Percentiles rank a stretch among this genome's conserved stretches.
These are phyloP conservation scores for Aphelocoma californica DNA, from an alignment of 2,797 vertebrate species.

Conservation along the genomic window DNA sequence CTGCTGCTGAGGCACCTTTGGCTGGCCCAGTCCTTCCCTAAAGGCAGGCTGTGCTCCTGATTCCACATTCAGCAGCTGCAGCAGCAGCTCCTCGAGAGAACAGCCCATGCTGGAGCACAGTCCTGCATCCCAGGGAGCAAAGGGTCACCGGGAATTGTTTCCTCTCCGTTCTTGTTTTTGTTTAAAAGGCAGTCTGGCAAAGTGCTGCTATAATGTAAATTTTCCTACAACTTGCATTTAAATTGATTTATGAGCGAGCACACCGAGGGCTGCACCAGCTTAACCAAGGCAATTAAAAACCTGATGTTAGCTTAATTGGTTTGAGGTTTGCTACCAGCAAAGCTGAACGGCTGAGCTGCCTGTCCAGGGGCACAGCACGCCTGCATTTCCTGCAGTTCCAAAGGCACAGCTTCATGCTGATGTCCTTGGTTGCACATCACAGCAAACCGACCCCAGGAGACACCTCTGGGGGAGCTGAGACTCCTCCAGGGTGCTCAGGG, in stretches of 20 bases:
- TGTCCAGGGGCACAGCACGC: background rate
- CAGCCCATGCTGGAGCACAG: background rate
- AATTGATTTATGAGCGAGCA: constrained; percentile 6
- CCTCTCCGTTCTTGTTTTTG: background rate
- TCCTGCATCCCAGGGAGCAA: background rate
- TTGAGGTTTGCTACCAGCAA: background rate
- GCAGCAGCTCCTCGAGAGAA: background rate
- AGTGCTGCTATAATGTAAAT: background rate
- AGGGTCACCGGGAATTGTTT: background rate
- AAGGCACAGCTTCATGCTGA: background rate
- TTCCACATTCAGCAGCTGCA: background rate
- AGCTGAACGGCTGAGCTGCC: background rate
- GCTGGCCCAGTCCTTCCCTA: background rate
- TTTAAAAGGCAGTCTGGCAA: background rate
- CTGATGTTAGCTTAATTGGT: constrained; percentile 40
- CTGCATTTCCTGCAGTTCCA: background rate
- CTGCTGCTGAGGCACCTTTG: background rate
- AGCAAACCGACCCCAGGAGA: background rate
- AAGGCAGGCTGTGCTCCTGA: too few species aligned
- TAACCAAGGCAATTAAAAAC: constrained; percentile 52
- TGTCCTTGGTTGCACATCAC: background rate
- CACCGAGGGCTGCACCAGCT: background rate
- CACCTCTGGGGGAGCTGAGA: background rate
- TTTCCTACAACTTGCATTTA: background rate
- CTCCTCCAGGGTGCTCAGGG: background rate